A percentile compares a stretch with the other conserved stretches of the same genome.
phyloP scores from a whole-genome alignment of 2,888 invertebrate genomes.

The Altica lythri region DNA sequence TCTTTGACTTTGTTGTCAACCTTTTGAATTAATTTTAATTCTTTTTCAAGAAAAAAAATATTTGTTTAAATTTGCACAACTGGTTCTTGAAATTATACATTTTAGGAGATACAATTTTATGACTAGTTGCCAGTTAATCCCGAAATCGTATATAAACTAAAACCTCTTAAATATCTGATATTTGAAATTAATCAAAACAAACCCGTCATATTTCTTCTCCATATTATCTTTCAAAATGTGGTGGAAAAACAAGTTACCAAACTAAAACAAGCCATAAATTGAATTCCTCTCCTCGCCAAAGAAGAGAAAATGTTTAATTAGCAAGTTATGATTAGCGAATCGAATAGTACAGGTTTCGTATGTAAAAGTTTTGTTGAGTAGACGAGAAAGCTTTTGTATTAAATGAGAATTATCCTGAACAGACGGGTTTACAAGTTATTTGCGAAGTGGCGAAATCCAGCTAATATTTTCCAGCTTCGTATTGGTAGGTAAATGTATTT shows the following conservation, averaged over 20 bases:
- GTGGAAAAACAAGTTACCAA: constrained; percentile 29
- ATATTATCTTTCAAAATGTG: constrained; percentile 9
- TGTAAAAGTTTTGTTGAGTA: constrained; percentile 11
- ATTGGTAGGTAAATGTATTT: too few relatives aligned
- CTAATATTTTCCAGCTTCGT: background rate
- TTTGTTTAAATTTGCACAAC: too few relatives aligned
- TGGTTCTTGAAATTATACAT: too few relatives aligned
- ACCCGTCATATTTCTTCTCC: background rate
- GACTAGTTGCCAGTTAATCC: too few relatives aligned
- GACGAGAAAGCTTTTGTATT: constrained; percentile 9
- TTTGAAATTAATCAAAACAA: constrained; percentile 2
- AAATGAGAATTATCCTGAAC: constrained; percentile 14
- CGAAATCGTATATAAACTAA: too few relatives aligned
- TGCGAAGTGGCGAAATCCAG: background rate
- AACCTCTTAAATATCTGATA: too few relatives aligned
- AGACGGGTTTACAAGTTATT: constrained; percentile 15
- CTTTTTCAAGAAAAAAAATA: too few relatives aligned
- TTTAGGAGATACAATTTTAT: too few relatives aligned
- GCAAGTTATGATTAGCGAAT: constrained; percentile 39
- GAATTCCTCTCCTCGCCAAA: constrained; percentile 27
- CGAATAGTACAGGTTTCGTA: constrained; percentile 32
- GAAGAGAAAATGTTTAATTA: constrained; percentile 40
- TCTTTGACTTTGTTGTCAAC: too few relatives aligned
- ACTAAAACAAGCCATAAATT: constrained; percentile 31
- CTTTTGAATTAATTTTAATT: too few relatives aligned